phyloP scores from a whole-genome alignment of 2,888 invertebrate species.

The Agrotis clavis region DNA sequence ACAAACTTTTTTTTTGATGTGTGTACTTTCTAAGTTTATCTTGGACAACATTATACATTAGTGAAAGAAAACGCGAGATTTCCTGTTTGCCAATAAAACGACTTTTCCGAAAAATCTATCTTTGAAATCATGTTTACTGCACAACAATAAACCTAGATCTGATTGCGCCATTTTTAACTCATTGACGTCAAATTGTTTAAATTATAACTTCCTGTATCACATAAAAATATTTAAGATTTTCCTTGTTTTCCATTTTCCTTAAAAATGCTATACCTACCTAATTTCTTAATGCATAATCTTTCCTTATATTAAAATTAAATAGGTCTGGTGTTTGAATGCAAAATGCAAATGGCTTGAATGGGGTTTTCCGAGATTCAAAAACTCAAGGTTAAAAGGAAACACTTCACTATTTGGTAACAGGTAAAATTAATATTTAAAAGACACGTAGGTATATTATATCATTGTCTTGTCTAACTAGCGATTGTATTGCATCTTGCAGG shows the following conservation, averaged over 20 bases:
- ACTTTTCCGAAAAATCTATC: neutral
- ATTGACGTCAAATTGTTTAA: conserved; percentile 29
- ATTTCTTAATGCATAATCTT: neutral
- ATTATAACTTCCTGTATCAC: conserved; percentile 1
- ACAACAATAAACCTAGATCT: neutral
- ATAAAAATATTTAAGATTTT: too few species aligned
- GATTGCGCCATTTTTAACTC: neutral
- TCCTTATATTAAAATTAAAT: neutral
- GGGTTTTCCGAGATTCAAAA: conserved; percentile 30
- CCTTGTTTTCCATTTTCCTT: neutral
- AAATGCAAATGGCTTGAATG: neutral
- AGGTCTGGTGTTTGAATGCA: neutral
- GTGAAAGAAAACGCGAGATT: too few species aligned
- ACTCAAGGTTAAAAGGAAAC: neutral
- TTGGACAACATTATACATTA: too few species aligned
- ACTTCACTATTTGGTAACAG: neutral
- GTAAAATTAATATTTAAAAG: conserved; percentile 7
- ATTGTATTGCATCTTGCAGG: neutral
- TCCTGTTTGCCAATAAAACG: neutral
- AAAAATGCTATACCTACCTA: neutral
- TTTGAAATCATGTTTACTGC: neutral
- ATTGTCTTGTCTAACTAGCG: neutral
- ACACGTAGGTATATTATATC: neutral
- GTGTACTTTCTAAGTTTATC: too few species aligned
- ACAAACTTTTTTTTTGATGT: too few species aligned